Conservation (phyloP, 2,888 invertebrate species). For the Podotricha telesiphe region DNA sequence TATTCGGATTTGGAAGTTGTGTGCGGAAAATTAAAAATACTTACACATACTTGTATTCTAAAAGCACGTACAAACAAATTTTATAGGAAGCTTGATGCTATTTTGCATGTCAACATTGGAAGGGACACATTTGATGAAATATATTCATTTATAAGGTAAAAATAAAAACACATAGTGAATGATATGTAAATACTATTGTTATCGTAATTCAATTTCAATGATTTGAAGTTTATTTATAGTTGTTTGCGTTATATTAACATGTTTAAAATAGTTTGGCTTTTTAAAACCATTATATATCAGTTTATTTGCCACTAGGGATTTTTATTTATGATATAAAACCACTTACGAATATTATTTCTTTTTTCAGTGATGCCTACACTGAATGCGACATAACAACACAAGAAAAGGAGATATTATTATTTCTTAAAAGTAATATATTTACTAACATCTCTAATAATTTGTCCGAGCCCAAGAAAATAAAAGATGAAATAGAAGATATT, state of each 20-base stretch:
- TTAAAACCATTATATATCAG: not conserved
- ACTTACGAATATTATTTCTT: conserved; percentile 19
- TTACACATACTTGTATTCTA: conserved; percentile 84
- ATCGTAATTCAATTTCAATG: not conserved
- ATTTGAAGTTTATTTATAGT: not conserved
- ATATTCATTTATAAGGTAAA: conserved; percentile 80
- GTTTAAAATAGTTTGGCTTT: not conserved
- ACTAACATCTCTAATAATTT: conserved; percentile 38
- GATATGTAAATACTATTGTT: not conserved
- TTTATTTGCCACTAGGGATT: not conserved
- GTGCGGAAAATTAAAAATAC: conserved; percentile 82
- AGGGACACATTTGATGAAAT: conserved; percentile 79
- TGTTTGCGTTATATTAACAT: not conserved
- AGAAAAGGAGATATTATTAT: conserved; percentile 76
- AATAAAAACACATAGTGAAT: not conserved
- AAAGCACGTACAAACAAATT: conserved; percentile 84
- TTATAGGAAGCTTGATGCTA: conserved; percentile 80
- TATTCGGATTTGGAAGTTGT: conserved; percentile 85
- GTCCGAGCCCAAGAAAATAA: conserved; percentile 51
- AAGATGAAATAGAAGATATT: conserved; percentile 64
- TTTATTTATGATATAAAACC: not conserved
- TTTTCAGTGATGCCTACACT: conserved; percentile 78
- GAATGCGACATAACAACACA: conserved; percentile 76
- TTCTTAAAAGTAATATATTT: conserved; percentile 62
- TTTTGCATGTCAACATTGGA: conserved; percentile 79